Conservation (phyloP, 2,888 invertebrate species). For the Hydriomena furcata region DNA sequence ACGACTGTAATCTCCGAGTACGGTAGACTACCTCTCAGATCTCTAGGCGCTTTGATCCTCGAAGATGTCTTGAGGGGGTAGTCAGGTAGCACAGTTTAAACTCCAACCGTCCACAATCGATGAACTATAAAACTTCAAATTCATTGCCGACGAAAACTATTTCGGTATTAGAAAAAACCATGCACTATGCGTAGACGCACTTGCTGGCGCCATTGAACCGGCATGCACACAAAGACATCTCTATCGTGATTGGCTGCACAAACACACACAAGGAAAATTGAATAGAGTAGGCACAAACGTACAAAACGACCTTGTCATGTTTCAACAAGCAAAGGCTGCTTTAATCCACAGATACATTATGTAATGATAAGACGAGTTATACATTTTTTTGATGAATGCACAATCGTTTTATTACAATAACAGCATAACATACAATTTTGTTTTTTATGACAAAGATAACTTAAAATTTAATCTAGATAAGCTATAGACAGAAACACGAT, state of each 20-base stretch:
- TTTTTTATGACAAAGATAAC: too few species aligned
- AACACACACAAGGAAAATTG: background rate
- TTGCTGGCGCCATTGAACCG: constrained; percentile 15
- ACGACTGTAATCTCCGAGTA: too few species aligned
- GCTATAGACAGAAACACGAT: too few species aligned
- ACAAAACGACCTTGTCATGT: constrained; percentile 13
- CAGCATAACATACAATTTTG: too few species aligned
- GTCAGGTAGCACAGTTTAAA: too few species aligned
- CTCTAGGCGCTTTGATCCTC: too few species aligned
- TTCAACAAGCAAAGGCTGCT: background rate
- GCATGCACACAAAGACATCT: constrained; percentile 7
- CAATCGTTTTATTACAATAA: too few species aligned
- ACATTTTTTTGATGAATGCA: too few species aligned
- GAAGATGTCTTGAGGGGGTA: too few species aligned
- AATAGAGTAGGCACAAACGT: background rate
- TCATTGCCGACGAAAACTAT: constrained; percentile 16
- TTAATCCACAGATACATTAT: constrained; percentile 2
- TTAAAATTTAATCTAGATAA: too few species aligned
- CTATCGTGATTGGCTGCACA: constrained; percentile 4
- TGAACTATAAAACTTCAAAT: constrained; percentile 9
- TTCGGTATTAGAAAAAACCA: constrained; percentile 33
- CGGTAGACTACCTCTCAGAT: too few species aligned
- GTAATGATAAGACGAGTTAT: constrained; percentile 5
- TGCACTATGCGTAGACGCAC: constrained; percentile 34
- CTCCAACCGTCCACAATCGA: background rate